A percentile compares a stretch with the other conserved stretches of the same genome.
Evolutionary conservation across 64 coral and sea anemone genomes (phyloP).

Genomic region (Pachyseris speciosa): DNA sequence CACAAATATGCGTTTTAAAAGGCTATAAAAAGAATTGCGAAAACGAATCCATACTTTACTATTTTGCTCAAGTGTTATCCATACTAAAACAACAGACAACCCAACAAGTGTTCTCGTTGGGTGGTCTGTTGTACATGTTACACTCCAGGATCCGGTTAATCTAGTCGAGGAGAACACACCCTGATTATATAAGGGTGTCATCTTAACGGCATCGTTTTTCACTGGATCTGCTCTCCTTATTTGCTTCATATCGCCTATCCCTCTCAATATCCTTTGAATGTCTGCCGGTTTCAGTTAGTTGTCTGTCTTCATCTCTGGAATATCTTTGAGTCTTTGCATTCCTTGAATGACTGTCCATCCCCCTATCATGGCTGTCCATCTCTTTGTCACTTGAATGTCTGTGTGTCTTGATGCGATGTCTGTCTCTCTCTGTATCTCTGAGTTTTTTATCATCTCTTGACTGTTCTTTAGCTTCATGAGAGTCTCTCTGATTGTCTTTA

Average conservation of each 20-base stretch:
- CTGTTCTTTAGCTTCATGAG: neutral
- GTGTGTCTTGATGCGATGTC: neutral
- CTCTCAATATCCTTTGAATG: neutral
- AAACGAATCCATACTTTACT: too few species aligned
- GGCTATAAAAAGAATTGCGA: too few species aligned
- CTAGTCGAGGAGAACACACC: neutral
- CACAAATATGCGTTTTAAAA: too few species aligned
- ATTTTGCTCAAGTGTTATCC: too few species aligned
- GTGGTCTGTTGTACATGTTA: too few species aligned
- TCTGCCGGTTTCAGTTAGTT: neutral
- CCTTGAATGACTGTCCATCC: neutral
- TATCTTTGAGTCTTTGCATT: neutral
- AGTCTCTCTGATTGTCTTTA: neutral
- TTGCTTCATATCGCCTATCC: neutral
- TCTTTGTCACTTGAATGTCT: neutral
- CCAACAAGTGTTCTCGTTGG: too few species aligned
- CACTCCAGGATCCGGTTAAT: too few species aligned
- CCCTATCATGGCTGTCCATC: too few species aligned
- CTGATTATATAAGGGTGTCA: too few species aligned
- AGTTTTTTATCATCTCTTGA: neutral
- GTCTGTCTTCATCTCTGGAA: neutral
- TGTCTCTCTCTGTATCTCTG: neutral
- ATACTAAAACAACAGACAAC: too few species aligned
- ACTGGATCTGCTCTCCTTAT: neutral
- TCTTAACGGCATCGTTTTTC: neutral